Conservation (phyloP, 2,113 vertebrate genomes). For the Rhynchomys soricoides region DNA sequence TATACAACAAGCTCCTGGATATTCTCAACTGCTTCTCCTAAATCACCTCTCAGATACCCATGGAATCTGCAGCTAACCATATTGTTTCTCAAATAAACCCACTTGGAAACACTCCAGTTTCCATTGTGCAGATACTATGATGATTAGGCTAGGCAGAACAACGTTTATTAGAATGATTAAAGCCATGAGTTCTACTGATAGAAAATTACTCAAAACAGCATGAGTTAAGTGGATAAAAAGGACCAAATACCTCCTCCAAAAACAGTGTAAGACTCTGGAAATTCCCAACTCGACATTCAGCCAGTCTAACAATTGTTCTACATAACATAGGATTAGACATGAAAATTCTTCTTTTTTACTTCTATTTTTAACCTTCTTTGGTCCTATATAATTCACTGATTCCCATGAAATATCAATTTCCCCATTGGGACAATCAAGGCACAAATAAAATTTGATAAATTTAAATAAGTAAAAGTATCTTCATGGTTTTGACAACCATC, state of each 20-base stretch:
- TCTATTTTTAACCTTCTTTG: background rate
- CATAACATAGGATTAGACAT: background rate
- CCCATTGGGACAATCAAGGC: background rate
- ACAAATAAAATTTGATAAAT: background rate
- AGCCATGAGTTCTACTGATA: background rate
- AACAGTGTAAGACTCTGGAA: conserved; percentile 6
- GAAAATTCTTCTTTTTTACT: background rate
- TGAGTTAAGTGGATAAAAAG: background rate
- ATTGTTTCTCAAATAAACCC: conserved; percentile 9
- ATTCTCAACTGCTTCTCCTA: background rate
- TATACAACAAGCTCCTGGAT: background rate
- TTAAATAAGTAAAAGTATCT: conserved; percentile 17
- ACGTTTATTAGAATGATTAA: background rate
- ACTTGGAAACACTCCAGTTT: background rate
- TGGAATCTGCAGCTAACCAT: background rate
- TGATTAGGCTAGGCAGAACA: background rate
- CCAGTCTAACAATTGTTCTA: background rate
- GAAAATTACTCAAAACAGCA: background rate
- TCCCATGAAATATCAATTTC: background rate
- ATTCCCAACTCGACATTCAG: background rate
- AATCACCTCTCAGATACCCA: background rate
- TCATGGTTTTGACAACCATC: background rate
- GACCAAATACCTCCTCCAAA: conserved; percentile 8
- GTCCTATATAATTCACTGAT: background rate
- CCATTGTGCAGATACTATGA: background rate